Conservation (phyloP, 2,113 vertebrate species). For the Eudyptes chrysolophus region DNA sequence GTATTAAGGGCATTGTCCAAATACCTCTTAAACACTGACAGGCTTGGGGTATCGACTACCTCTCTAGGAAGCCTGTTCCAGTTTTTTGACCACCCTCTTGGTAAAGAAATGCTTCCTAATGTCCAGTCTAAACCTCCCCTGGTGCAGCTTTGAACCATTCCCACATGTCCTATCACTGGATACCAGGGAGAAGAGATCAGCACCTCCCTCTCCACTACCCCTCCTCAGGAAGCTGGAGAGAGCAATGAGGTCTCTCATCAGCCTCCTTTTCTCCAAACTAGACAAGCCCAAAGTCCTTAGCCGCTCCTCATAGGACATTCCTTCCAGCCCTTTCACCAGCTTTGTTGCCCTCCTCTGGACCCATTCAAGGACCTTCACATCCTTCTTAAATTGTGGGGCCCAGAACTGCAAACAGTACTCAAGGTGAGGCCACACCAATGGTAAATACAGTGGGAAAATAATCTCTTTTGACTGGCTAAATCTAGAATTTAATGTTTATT, state of each 20-base stretch:
- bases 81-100: neutral
- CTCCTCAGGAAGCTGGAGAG: neutral
- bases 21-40: neutral
- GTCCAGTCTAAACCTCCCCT: neutral
- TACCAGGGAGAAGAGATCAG: neutral
- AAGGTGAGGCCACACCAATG: accelerated
- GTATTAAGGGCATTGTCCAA: neutral
- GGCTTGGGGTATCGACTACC: accelerated
- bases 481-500: neutral
- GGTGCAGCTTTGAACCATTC: neutral
- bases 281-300: neutral
- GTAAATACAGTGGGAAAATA: neutral
- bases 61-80: neutral
- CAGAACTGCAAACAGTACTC: neutral
- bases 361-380: neutral
- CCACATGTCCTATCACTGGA: accelerated
- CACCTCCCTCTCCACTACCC: neutral
- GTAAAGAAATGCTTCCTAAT: neutral
- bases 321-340: neutral
- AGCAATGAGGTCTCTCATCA: accelerated
- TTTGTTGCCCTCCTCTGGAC: neutral
- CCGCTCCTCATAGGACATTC: accelerated
- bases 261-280: neutral
- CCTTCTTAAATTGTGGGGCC: neutral
- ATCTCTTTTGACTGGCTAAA: neutral